These are phyloP conservation scores for Saccopteryx bilineata DNA, from an alignment of 2,113 vertebrate genomes.

Conservation along the genomic window DNA sequence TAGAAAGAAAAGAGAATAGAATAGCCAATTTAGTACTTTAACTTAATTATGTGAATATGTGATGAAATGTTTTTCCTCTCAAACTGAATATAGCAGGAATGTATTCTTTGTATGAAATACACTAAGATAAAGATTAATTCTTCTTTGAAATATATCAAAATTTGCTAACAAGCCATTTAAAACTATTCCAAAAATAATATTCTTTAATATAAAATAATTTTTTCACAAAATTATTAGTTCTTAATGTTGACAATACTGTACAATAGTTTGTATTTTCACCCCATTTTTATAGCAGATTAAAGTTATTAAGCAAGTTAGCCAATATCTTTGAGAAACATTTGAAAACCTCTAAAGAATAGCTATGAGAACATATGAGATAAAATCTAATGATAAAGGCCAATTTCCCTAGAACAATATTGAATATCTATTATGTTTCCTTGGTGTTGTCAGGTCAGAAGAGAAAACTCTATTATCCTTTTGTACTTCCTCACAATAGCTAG, in stretches of 20 bases:
- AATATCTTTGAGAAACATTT: background rate
- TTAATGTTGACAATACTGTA: background rate
- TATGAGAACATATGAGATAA: background rate
- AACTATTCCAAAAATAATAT: background rate
- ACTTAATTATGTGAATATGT: background rate
- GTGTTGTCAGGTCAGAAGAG: background rate
- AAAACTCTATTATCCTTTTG: background rate
- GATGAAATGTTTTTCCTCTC: background rate
- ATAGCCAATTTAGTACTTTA: background rate
- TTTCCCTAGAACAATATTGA: background rate
- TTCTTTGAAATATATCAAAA: background rate
- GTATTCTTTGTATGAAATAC: background rate
- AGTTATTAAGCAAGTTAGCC: background rate
- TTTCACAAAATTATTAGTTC: background rate
- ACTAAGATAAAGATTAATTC: background rate
- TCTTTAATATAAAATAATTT: background rate
- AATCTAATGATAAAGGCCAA: background rate
- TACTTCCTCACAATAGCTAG: background rate
- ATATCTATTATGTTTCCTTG: background rate
- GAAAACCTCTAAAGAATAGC: background rate
- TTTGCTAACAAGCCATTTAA: background rate
- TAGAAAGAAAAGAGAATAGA: background rate
- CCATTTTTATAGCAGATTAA: background rate
- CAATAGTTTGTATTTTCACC: background rate
- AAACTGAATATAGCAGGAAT: background rate